Evolutionary conservation across 2,113 vertebrate genomes (phyloP).

Genomic region (Syngnathus floridae): DNA sequence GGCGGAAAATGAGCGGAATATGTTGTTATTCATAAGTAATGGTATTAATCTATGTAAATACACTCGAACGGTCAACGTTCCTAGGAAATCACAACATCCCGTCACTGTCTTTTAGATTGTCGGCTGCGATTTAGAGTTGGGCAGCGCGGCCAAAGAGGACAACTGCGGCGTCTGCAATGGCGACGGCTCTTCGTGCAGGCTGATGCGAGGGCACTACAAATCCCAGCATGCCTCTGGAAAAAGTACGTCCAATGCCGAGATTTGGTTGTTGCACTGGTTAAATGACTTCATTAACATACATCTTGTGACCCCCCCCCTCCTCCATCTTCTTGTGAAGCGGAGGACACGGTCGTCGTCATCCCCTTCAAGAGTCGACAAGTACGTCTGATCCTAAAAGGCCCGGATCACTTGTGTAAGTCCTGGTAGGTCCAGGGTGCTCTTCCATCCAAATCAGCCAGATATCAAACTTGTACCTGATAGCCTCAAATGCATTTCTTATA

Average conservation of each 20-base stretch:
- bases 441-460: slow-evolving; percentile 53
- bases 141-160: slow-evolving; percentile 88
- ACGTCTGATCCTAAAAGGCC: slow-evolving; percentile 90
- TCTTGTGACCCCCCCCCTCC: slow-evolving; percentile 1
- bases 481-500: neutral
- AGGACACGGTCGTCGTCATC: slow-evolving; percentile 84
- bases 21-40: no score
- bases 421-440: slow-evolving; percentile 72
- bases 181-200: slow-evolving; percentile 89
- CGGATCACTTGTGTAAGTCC: slow-evolving; percentile 96
- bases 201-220: slow-evolving; percentile 92
- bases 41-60: no score
- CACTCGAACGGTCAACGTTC: no score
- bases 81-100: no score
- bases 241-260: slow-evolving; percentile 61
- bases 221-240: slow-evolving; percentile 85
- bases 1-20: no score
- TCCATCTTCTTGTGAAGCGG: slow-evolving; percentile 61
- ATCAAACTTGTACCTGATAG: neutral
- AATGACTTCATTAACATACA: neutral
- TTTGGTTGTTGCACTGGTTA: neutral
- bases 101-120: slow-evolving; percentile 74
- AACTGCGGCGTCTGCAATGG: slow-evolving; percentile 94
- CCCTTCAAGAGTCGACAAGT: slow-evolving; percentile 89
- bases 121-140: slow-evolving; percentile 91